These are phyloP conservation scores for Pagetopsis macropterus DNA, from an alignment of 2,797 vertebrate species.

Conservation along the genomic window DNA sequence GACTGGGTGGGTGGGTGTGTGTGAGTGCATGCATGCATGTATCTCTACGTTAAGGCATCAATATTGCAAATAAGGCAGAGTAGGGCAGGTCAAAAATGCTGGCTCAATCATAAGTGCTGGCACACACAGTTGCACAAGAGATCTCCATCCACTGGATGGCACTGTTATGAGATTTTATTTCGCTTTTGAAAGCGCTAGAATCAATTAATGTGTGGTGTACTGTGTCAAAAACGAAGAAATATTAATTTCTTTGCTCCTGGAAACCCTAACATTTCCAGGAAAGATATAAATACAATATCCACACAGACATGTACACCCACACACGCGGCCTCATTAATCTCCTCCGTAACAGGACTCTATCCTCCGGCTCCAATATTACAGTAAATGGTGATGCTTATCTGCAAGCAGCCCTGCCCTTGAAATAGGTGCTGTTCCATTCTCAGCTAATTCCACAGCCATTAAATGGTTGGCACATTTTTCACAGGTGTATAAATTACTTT, in stretches of 20 bases:
- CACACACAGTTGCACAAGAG: conserved; percentile 39
- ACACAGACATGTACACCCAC: conserved; percentile 48
- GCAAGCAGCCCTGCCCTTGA: conserved; percentile 79
- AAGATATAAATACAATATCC: conserved; percentile 82
- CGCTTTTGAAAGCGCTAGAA: conserved; percentile 41
- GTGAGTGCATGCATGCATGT: conserved; percentile 45
- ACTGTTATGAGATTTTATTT: conserved; percentile 51
- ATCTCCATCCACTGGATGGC: conserved; percentile 71
- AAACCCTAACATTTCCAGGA: conserved; percentile 77
- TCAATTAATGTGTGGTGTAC: conserved; percentile 71
- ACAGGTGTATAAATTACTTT: conserved; percentile 79
- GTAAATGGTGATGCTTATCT: conserved; percentile 84
- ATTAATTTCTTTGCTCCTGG: conserved; percentile 74
- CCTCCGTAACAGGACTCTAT: conserved; percentile 80
- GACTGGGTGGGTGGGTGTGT: conserved; percentile 20
- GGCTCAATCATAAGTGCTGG: conserved; percentile 37
- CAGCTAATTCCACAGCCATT: conserved; percentile 80
- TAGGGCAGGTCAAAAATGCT: conserved; percentile 32
- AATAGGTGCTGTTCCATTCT: conserved; percentile 79
- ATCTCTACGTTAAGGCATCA: conserved; percentile 35
- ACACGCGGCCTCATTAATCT: conserved; percentile 78
- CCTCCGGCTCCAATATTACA: conserved; percentile 81
- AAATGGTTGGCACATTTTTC: conserved; percentile 78
- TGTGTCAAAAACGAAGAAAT: conserved; percentile 76
- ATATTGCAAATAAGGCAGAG: conserved; percentile 53